A percentile compares a stretch with the other conserved stretches of the same genome.
Conservation (phyloP, 2,113 vertebrate genomes). For the Bubo blakistoni region DNA sequence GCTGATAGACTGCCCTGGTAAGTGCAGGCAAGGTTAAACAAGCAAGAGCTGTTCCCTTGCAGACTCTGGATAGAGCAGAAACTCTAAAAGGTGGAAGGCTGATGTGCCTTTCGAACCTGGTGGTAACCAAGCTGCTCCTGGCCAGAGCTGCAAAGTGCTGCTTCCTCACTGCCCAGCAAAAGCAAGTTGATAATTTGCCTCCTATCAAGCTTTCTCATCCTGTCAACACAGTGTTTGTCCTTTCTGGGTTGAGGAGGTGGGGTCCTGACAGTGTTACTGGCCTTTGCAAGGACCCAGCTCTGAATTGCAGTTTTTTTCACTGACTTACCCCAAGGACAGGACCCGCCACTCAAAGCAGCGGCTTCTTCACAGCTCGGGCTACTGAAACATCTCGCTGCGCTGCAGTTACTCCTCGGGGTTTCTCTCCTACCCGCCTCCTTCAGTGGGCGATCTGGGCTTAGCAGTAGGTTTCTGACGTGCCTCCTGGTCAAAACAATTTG, state of each 20-base stretch:
- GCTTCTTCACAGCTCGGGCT: not conserved
- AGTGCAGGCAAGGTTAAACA: not conserved
- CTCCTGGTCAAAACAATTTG: not conserved
- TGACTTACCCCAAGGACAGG: not conserved
- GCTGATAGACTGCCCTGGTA: not conserved
- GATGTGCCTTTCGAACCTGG: not conserved
- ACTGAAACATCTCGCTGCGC: not conserved
- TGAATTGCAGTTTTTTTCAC: not conserved
- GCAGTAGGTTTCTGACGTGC: not conserved
- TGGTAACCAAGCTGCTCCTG: not conserved
- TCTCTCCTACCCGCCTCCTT: not conserved
- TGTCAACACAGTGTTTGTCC: not conserved
- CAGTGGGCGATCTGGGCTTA: rapidly evolving
- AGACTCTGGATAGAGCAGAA: not conserved
- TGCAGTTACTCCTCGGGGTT: not conserved
- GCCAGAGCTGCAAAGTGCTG: rapidly evolving
- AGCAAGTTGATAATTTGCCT: not conserved
- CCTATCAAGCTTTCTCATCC: not conserved
- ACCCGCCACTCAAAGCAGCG: rapidly evolving
- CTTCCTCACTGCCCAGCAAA: not conserved
- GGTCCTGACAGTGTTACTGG: not conserved
- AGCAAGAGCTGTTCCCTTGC: not conserved
- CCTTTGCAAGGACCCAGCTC: not conserved
- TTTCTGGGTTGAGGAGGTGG: not conserved
- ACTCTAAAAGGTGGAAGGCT: not conserved